These are phyloP conservation scores for Nanorana parkeri DNA, from an alignment of 2,113 vertebrate species.

Conservation along the genomic window DNA sequence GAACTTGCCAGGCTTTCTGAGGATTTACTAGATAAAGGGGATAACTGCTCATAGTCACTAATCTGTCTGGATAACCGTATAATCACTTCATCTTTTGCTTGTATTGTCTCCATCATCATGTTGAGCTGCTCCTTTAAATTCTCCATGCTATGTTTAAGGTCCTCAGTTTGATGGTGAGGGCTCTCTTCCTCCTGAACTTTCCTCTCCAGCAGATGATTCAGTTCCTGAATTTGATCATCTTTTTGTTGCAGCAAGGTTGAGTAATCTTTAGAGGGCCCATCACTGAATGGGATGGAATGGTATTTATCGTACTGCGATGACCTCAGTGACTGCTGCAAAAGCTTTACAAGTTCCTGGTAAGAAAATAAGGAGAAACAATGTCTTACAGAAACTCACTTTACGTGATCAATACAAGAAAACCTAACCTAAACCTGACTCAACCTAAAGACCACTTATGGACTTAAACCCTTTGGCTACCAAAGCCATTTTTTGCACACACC, in stretches of 20 bases:
- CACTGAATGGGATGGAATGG: slow-evolving; percentile 65
- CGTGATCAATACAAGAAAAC: no score
- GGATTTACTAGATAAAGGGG: slow-evolving; percentile 53
- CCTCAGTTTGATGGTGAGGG: slow-evolving; percentile 84
- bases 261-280: slow-evolving; percentile 62
- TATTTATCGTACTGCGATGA: slow-evolving; percentile 87
- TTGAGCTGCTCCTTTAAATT: slow-evolving; percentile 89
- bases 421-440: no score
- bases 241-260: slow-evolving; percentile 79
- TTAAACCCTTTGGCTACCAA: no score
- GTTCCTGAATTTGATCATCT: slow-evolving; percentile 84
- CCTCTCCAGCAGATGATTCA: slow-evolving; percentile 87
- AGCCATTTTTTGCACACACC: no score
- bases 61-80: slow-evolving; percentile 87
- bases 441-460: no score
- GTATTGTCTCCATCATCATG: slow-evolving; percentile 97
- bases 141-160: slow-evolving; percentile 85
- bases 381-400: no score
- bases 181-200: slow-evolving; percentile 85
- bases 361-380: background rate
- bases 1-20: slow-evolving; percentile 45
- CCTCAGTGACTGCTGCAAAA: slow-evolving; percentile 93
- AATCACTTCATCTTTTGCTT: slow-evolving; percentile 96
- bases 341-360: slow-evolving; percentile 88
- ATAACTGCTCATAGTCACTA: slow-evolving; percentile 68